phyloP scores from a whole-genome alignment of 2,113 vertebrate genomes.

The Orthochromis malagaraziensis region DNA sequence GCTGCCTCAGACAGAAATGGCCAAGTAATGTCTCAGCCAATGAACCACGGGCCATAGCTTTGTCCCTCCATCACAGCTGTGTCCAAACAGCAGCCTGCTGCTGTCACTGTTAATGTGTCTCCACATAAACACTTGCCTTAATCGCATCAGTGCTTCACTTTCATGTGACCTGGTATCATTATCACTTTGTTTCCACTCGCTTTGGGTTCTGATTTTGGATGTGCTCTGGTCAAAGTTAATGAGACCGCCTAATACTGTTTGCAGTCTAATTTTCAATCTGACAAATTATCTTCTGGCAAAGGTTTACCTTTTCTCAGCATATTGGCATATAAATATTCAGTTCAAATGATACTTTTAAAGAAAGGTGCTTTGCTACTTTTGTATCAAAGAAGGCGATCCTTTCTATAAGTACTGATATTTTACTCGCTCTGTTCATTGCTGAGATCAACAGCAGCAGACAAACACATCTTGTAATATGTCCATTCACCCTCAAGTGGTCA shows the following conservation, averaged over 20 bases:
- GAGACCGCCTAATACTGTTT: neutral
- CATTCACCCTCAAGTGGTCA: neutral
- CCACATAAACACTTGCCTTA: constrained; percentile 40
- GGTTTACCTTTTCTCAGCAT: neutral
- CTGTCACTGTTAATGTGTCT: constrained; percentile 54
- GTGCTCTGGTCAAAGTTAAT: neutral
- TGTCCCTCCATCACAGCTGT: constrained; percentile 56
- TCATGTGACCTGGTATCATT: constrained; percentile 20
- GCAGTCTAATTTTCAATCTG: neutral
- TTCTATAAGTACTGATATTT: neutral
- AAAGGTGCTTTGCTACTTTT: neutral
- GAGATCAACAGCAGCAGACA: neutral
- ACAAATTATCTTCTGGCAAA: neutral
- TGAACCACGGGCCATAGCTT: constrained; percentile 77
- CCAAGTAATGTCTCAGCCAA: constrained; percentile 84
- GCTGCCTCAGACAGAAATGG: constrained; percentile 77
- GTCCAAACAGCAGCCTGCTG: constrained; percentile 52
- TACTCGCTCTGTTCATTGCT: neutral
- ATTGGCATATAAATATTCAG: neutral
- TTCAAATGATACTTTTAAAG: neutral
- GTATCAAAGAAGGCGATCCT: neutral
- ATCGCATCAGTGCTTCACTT: constrained; percentile 5
- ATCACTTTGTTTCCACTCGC: neutral
- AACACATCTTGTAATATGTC: neutral
- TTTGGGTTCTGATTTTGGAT: neutral